Conservation (phyloP, 2,797 vertebrate genomes). For the Sebastes trivittatus region DNA sequence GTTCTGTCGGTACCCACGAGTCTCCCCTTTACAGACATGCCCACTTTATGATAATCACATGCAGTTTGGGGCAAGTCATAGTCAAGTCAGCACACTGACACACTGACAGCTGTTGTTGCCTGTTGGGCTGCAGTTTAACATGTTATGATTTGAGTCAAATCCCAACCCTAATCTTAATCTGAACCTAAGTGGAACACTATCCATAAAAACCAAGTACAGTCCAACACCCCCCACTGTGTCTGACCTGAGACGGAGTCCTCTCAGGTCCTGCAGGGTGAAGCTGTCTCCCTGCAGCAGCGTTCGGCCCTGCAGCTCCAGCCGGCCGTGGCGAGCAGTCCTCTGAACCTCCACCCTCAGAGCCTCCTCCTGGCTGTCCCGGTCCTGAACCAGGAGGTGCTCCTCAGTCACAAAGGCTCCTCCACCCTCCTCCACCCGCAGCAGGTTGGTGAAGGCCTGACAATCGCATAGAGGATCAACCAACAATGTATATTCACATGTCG, state of each 20-base stretch:
- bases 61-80: too few relatives aligned
- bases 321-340: conserved; percentile 53
- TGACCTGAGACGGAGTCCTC: conserved; percentile 75
- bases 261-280: conserved; percentile 75
- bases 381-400: conserved; percentile 77
- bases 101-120: too few relatives aligned
- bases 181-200: neutral
- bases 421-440: conserved; percentile 80
- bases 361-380: conserved; percentile 72
- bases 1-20: too few relatives aligned
- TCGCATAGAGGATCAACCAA: neutral
- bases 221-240: neutral
- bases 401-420: conserved; percentile 71
- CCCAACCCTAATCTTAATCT: neutral
- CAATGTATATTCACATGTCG: neutral
- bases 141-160: neutral
- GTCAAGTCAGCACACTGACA: too few relatives aligned
- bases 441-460: conserved; percentile 79
- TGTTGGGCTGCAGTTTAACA: too few relatives aligned
- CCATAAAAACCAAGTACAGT: neutral
- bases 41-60: too few relatives aligned
- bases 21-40: too few relatives aligned
- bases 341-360: conserved; percentile 71
- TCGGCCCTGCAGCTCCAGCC: conserved; percentile 69
- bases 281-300: conserved; percentile 57